Conservation (phyloP, 2,888 invertebrate genomes). For the Drosophila tanythrix region DNA sequence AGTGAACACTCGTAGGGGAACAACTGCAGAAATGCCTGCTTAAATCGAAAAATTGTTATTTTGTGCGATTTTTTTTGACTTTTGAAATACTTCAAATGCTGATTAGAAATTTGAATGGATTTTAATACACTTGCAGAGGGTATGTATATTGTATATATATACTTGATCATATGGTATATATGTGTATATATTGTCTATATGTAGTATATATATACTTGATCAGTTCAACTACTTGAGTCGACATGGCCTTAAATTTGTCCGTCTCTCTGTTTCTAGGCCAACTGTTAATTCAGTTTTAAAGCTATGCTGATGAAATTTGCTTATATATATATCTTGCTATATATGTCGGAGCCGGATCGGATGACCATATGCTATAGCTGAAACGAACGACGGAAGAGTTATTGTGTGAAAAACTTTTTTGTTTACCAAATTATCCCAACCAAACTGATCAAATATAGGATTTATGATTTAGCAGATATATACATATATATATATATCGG, state of each 20-base stretch:
- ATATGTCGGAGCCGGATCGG: too few relatives aligned
- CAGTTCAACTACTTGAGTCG: neutral
- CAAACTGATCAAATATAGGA: too few relatives aligned
- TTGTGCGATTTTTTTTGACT: neutral
- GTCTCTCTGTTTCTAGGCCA: too few relatives aligned
- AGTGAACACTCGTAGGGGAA: neutral
- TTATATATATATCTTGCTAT: too few relatives aligned
- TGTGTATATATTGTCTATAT: too few relatives aligned
- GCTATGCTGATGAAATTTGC: neutral
- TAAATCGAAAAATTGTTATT: accelerated
- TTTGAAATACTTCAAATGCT: neutral
- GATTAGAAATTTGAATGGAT: neutral
- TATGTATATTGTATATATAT: neutral
- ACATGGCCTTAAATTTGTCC: neutral
- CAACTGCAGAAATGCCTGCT: neutral
- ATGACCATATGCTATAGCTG: too few relatives aligned
- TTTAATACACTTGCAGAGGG: neutral
- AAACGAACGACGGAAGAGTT: too few relatives aligned
- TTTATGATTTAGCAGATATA: too few relatives aligned
- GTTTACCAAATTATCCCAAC: too few relatives aligned
- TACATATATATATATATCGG: too few relatives aligned
- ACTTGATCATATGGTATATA: neutral
- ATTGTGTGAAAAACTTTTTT: too few relatives aligned
- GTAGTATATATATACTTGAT: neutral
- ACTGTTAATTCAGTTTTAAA: neutral